phyloP scores from a whole-genome alignment of 2,888 invertebrate species.

The Ophion obscuratus region DNA sequence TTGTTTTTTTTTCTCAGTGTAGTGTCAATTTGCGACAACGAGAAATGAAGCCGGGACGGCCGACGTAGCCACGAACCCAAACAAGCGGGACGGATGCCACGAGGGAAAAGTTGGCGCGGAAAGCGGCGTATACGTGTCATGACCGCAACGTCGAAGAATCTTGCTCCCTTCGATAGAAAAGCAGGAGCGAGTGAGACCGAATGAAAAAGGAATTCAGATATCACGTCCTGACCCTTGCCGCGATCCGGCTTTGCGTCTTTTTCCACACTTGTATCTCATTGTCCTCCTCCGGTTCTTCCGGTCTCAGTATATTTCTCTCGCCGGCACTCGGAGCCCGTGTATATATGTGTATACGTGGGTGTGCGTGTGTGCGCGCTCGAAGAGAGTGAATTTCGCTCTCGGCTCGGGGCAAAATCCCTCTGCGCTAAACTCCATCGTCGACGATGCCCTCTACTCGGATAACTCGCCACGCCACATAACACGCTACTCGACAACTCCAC shows the following conservation, averaged over 20 bases:
- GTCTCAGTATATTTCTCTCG: constrained; percentile 35
- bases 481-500: constrained; percentile 64
- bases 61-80: too few species aligned
- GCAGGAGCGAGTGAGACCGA: constrained; percentile 44
- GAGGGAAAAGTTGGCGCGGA: neutral
- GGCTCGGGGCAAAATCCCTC: constrained; percentile 72
- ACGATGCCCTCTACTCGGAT: constrained; percentile 40
- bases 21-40: too few species aligned
- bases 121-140: neutral
- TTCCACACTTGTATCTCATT: constrained; percentile 32
- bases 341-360: neutral
- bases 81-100: too few species aligned
- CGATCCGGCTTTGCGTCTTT: constrained; percentile 55
- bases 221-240: constrained; percentile 72
- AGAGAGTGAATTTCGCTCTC: constrained; percentile 53
- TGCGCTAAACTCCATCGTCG: constrained; percentile 67
- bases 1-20: too few species aligned
- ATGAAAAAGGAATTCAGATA: constrained; percentile 71
- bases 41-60: too few species aligned
- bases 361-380: neutral
- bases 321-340: neutral
- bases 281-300: constrained; percentile 27
- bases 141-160: neutral
- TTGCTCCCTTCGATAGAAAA: constrained; percentile 21
- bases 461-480: constrained; percentile 52